A percentile compares a stretch with the other conserved stretches of the same genome.
These are phyloP conservation scores for Portevinia maculata DNA, from an alignment of 2,888 invertebrate genomes.

Conservation along the genomic window DNA sequence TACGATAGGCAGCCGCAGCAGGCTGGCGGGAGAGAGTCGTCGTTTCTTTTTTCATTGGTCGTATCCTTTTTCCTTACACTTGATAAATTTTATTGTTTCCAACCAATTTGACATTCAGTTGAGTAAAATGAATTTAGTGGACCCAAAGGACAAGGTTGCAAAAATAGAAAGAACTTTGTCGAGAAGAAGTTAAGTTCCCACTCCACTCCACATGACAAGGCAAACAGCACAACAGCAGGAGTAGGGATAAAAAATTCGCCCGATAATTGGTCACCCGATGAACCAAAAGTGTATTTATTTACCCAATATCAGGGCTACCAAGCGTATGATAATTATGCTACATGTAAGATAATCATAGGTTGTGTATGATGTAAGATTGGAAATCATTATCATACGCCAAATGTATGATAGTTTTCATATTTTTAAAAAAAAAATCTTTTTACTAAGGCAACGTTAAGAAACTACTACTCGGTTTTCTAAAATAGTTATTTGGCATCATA, in stretches of 20 bases:
- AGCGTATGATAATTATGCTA: too few species aligned
- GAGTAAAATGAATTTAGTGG: constrained; percentile 67
- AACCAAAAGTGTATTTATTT: constrained; percentile 59
- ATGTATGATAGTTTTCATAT: too few species aligned
- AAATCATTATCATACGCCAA: too few species aligned
- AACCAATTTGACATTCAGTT: constrained; percentile 64
- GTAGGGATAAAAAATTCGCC: constrained; percentile 6
- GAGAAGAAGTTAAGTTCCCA: constrained; percentile 13
- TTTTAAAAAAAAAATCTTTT: too few species aligned
- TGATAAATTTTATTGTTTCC: constrained; percentile 74
- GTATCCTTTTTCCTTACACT: constrained; percentile 66
- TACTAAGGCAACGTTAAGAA: too few species aligned
- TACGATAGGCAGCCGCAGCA: constrained; percentile 11
- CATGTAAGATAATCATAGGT: too few species aligned
- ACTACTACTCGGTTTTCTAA: too few species aligned
- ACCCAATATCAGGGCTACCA: constrained; percentile 48
- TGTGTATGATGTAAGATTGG: too few species aligned
- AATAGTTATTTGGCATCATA: too few species aligned
- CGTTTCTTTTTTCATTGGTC: background rate
- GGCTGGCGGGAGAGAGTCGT: constrained; percentile 8
- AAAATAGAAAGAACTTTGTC: constrained; percentile 16
- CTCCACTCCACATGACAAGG: background rate
- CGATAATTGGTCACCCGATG: constrained; percentile 59
- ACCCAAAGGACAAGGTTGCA: constrained; percentile 27
- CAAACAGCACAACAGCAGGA: background rate